Evolutionary conservation across 2,888 invertebrate species (phyloP), one percentile per base, ranked within the genome.

Genomic region (Drosophila falleni): DNA sequence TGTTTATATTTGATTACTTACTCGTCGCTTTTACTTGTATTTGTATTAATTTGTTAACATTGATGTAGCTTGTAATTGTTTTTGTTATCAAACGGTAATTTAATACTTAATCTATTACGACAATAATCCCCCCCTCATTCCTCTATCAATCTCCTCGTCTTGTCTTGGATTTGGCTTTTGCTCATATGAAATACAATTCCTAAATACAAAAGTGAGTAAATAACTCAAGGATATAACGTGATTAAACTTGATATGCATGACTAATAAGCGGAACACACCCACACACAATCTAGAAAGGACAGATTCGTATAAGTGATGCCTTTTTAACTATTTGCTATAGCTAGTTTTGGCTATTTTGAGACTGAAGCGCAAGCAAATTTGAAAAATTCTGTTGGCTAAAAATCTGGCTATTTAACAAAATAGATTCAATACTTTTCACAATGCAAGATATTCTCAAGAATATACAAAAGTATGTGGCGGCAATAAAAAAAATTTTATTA

Each of bases 221-320:
- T 55, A 73, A 37, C 50, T 60, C 35, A 19, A 39, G 49, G 16
- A 39, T 37, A 33, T 54, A 33, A 54, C 56, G 59, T 71, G 76
- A 76, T 74, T 74, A 76, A 61, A 64, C 44, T 54, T 44, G 76
- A 74, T 76, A 76, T 76, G 71, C 56, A 46, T 58, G 59, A 47
- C 59, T 60, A 29, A 47, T 72, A 72, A 61, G 39, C 23, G 39
- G 16, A 46, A 23, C 23, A 19, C 16, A 13, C 39, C 6, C 42
- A 16, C 16, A 23, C 51, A 51, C 9, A 15, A 5, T 9, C 23
- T 23, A 5, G 16, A 44, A 13, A 44, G 42, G 19, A 44, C 13
- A 6, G 11, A 44, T 23, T 44, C 13, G 6, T 23, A 35, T 13
- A 2, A 37, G n/a, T n/a, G n/a, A 1, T 37, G 37, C 3, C 8